A percentile compares a stretch with the other conserved stretches of the same genome.
Evolutionary conservation across 2,113 vertebrate genomes (phyloP).

Genomic region (Paraplagusia blochii): DNA sequence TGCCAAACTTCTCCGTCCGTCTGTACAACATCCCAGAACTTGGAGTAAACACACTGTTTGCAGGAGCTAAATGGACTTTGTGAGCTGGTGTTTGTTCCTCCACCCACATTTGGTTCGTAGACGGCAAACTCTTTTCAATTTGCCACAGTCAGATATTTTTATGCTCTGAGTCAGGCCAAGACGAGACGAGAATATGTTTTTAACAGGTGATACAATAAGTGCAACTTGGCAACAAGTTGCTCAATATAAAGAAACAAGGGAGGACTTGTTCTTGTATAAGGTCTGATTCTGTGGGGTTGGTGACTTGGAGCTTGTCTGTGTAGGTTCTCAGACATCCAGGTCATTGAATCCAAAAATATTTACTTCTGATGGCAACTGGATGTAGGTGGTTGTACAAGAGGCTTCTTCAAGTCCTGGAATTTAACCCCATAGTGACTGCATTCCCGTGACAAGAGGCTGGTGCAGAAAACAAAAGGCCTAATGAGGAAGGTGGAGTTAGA

Average conservation of each 20-base stretch:
- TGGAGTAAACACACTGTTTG: constrained; percentile 44
- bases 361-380: no score
- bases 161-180: not conserved
- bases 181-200: constrained; percentile 6
- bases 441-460: no score
- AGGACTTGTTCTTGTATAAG: no score
- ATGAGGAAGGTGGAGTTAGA: no score
- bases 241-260: not conserved
- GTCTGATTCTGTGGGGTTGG: no score
- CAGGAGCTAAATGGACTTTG: constrained; percentile 15
- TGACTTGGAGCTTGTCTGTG: no score
- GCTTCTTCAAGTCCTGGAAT: no score
- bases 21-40: constrained; percentile 16
- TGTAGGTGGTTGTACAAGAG: no score
- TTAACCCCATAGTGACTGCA: no score
- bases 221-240: not conserved
- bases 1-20: not conserved
- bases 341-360: no score
- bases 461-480: no score
- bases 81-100: not conserved
- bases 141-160: constrained; percentile 19
- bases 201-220: not conserved
- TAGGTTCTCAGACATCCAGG: no score
- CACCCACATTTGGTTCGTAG: constrained; percentile 7
- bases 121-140: constrained; percentile 14